A percentile compares a stretch with the other conserved stretches of the same genome.
These are phyloP conservation scores for Aythya baeri DNA, from an alignment of 2,113 vertebrate genomes.

Conservation along the genomic window DNA sequence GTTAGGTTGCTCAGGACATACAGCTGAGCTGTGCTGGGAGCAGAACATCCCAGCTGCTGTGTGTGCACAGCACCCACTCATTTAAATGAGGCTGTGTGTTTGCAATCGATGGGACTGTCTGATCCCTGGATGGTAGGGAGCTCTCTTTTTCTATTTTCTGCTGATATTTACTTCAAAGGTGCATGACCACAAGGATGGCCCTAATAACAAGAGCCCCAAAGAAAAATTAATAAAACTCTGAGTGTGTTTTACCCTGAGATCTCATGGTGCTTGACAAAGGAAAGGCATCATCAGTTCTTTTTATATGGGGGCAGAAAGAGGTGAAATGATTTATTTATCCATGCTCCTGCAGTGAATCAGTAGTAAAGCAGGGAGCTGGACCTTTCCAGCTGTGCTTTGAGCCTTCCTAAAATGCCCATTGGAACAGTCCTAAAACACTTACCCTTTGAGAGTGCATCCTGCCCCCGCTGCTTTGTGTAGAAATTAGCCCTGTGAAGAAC, in stretches of 20 bases:
- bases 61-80: background rate
- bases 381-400: conserved; percentile 33
- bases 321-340: conserved; percentile 53
- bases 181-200: conserved; percentile 14
- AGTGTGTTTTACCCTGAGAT: conserved; percentile 20
- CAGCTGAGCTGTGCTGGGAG: background rate
- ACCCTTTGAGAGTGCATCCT: background rate
- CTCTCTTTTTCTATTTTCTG: conserved; percentile 25
- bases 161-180: conserved; percentile 58
- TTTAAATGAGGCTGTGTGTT: conserved; percentile 16
- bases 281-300: conserved; percentile 1
- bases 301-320: background rate
- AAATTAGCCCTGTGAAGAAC: conserved; percentile 7
- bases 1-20: background rate
- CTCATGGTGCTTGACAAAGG: conserved; percentile 22
- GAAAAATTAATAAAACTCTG: conserved; percentile 48
- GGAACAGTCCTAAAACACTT: conserved; percentile 10
- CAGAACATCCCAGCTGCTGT: background rate
- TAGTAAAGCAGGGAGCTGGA: background rate
- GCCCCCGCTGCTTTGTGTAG: background rate
- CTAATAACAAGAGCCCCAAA: conserved; percentile 30
- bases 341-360: background rate
- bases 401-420: background rate
- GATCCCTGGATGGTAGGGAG: conserved; percentile 23
- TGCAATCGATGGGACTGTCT: conserved; percentile 23